Base-by-base conservation (phyloP, 1,140 invertebrate genomes). In the Drosophila setifemur region DNA sequence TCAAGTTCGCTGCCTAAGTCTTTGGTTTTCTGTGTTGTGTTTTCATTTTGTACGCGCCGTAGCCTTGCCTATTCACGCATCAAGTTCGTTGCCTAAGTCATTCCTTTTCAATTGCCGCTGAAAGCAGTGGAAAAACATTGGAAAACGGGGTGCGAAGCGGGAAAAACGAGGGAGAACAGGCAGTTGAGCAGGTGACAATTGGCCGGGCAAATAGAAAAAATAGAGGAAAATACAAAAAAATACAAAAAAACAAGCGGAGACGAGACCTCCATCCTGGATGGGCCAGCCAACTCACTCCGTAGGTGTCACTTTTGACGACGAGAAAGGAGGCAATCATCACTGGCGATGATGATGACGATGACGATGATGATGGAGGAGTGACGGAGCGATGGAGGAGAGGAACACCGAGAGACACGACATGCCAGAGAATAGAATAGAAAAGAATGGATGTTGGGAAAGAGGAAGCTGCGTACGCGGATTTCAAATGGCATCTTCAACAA, bases 61-160 rank as follows among this genome's bases (percentile, higher is more conserved):
- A n/a, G n/a, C n/a, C n/a, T n/a, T n/a, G n/a, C n/a, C n/a, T n/a
- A n/a, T n/a, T n/a, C n/a, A n/a, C n/a, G n/a, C n/a, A n/a, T 40
- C 54, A 55, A 70, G 81, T 85, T 85, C 26, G 71, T 78, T 61
- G 55, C 57, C 71, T 60, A 75, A 85, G 78, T 85, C 79, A 50
- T 86, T 71, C 64, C 61, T 64, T 67, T 71, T 29, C 21, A 21
- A 28, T 5, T 26, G 14, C 0, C 0, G 4, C 2, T 19, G 31
- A 12, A 9, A n/a, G 29, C 16, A 8, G 29, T 11, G n/a, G 21
- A 16, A 11, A 12, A 35, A 16, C 6, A 1, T 5, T 4, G 0
- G 14, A 37, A 37, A 37, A 14, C 0, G 14, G 6, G 4, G 14
- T 1, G 23, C n/a, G 5, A 18, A 5, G 9, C 18, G 9, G 4